Percentiles rank a stretch among this genome's conserved stretches.
Evolutionary conservation across 2,113 vertebrate species (phyloP).

Genomic region (Zosterops hypoxanthus): DNA sequence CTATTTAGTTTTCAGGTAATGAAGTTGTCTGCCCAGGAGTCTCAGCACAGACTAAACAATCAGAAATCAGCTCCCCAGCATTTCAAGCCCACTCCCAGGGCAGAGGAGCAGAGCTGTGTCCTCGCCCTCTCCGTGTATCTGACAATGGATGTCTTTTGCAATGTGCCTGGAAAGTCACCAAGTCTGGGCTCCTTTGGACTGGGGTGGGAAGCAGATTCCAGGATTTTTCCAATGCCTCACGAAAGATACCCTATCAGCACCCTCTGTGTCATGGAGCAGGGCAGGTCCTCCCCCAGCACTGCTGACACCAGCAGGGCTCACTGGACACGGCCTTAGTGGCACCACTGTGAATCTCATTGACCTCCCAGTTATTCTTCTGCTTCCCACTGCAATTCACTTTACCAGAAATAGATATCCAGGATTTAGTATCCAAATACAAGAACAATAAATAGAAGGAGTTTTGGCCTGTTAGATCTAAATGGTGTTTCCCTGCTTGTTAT

Average conservation of each 20-base stretch:
- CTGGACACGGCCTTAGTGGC: not conserved
- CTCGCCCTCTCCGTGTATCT: not conserved
- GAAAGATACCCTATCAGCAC: not conserved
- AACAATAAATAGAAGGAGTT: not conserved
- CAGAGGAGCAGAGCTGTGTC: not conserved
- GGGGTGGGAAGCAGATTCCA: not conserved
- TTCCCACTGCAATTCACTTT: not conserved
- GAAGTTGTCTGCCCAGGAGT: not conserved
- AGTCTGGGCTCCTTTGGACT: not conserved
- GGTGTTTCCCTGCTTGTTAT: not conserved
- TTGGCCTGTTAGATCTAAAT: not conserved
- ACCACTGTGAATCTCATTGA: not conserved
- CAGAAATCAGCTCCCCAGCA: not conserved
- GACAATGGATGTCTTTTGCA: not conserved
- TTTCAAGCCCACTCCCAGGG: not conserved
- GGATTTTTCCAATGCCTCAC: not conserved
- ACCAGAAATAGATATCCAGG: constrained; percentile 5
- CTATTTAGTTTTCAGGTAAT: not conserved
- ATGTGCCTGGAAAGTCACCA: not conserved
- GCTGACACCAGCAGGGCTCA: not conserved
- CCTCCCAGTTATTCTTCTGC: not conserved
- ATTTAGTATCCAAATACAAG: not conserved
- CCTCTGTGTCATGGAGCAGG: not conserved
- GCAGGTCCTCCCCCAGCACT: not conserved
- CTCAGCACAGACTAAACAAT: not conserved